Evolutionary conservation across 2,888 invertebrate species (phyloP), one percentile per base, ranked within the genome.

Genomic region (Mimachlamys varia): DNA sequence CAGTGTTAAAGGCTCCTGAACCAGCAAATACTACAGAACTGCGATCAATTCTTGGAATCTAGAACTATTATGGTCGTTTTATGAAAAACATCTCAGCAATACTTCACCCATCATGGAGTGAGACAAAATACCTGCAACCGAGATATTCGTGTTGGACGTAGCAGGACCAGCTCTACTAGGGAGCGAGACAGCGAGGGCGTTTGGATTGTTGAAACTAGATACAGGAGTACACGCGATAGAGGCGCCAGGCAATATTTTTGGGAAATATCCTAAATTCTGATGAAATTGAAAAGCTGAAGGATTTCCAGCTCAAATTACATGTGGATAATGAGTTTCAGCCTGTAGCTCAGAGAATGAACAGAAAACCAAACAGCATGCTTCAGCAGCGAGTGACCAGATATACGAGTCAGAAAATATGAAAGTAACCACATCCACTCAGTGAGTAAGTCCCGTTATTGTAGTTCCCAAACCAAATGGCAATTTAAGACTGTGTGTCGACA

Each of bases 401-500:
- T 37, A 93, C 22, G 58, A 92, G 58, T 90, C 93, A 12, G 90
- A 94, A 89, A n/a, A 90, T 38, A 17, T 91, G 90, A 91, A 91
- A 87, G 94, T 93, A 4, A 88, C 92, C 27, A 93, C 93, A 27
- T 92, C 93, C 15, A 93, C 89, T 50, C 88, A 90, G 19, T 94
- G 93, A 93, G 92, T 94, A 15, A 92, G 92, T 50, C 93, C 93
- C 37, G 88, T 93, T 5, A 93, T 94, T 4, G 91, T 91, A 17
- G 94, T 93, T 12, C 94, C 92, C 1, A 94, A 93, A 90, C 89
- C 87, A 22, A 88, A 91, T n/a, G 91, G 91, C 27, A 92, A 94
- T 50, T 90, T 94, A n/a, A 27, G 94, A 38, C 62, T 93, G 7
- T 93, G 93, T 89, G 91, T 94, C 0, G 93, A 93, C 55, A 93